A percentile compares a stretch with the other conserved stretches of the same genome.
phyloP scores from a whole-genome alignment of 2,113 vertebrate genomes.

The Peucedramus taeniatus region DNA sequence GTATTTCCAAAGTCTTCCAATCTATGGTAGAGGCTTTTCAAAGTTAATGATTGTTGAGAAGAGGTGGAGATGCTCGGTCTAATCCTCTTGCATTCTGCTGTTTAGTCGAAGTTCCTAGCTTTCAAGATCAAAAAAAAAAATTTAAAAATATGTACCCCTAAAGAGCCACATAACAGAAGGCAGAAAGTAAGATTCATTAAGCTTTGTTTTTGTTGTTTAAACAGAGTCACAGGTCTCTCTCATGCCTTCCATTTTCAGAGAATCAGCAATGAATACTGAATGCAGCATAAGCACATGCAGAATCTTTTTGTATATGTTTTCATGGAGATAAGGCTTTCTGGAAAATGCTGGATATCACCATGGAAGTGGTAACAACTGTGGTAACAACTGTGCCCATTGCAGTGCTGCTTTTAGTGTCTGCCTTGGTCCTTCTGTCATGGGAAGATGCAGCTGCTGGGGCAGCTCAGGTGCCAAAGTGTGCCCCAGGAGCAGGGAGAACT shows the following conservation, averaged over 20 bases:
- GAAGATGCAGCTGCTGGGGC: not conserved
- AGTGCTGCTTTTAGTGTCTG: not conserved
- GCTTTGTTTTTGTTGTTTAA: constrained; percentile 12
- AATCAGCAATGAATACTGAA: not conserved
- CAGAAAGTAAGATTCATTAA: not conserved
- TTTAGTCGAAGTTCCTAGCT: not conserved
- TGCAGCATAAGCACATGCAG: accelerated
- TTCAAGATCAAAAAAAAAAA: not conserved
- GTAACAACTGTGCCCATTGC: accelerated
- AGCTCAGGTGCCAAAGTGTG: accelerated
- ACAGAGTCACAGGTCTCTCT: not conserved
- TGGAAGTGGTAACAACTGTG: not conserved
- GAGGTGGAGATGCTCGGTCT: not conserved
- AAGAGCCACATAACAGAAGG: not conserved
- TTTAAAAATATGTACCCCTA: not conserved
- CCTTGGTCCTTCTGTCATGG: not conserved
- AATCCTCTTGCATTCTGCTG: not conserved
- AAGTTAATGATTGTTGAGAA: not conserved
- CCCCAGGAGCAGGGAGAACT: not conserved
- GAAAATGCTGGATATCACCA: not conserved
- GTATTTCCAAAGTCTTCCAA: not conserved
- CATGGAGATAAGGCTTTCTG: not conserved
- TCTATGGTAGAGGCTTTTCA: not conserved
- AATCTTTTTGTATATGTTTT: not conserved
- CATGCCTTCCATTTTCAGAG: not conserved